Base-by-base conservation (phyloP, 2,888 invertebrate species). In the Limnephilus lunatus region DNA sequence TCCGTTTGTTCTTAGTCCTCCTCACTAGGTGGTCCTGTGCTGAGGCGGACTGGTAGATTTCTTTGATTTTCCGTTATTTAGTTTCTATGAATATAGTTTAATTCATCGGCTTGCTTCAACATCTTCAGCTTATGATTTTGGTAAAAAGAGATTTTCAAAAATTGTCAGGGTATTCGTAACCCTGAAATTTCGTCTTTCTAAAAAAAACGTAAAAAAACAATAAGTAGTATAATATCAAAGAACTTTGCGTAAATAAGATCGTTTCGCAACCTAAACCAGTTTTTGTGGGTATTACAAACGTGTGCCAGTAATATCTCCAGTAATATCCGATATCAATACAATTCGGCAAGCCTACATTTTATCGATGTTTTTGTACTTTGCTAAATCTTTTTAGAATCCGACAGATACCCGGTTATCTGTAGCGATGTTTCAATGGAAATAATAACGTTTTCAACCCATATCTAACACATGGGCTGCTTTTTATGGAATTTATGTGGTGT, bases 391-490 rank as follows among this genome's bases (percentile, higher is more conserved):
- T 12, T 35, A 89, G 80, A 81, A 81, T 35, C 88, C 80, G 80
- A 15, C 14, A 89, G 32, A 89, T 68, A 35, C 80, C 44, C 86
- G 30, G 81, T 91, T 91, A 92, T 91, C 90, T 91, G 82, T 87
- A 90, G 81, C 82, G 89, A 48, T 91, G 68, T 86, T 90, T 89
- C 90, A 30, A 44, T 83, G 88, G 85, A 90, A 92, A 90, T 91
- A 92, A 92, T 91, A 87, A 86, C n/a, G 68, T 86, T 90, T 87
- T 48, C 90, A 68, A 68, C 68, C 83, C 82, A 82, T 80, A 89
- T 83, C 89, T 68, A 68, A 83, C 91, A 83, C 85, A 91, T 39
- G 85, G 83, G 91, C 9, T 31, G 87, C 30, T 81, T 91, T 86
- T 81, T 91, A 86, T 82, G 25, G 35, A 91, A 81, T 91, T 86